These are phyloP conservation scores for Prunella strophiata DNA, from an alignment of 2,797 vertebrate genomes.

Conservation along the genomic window DNA sequence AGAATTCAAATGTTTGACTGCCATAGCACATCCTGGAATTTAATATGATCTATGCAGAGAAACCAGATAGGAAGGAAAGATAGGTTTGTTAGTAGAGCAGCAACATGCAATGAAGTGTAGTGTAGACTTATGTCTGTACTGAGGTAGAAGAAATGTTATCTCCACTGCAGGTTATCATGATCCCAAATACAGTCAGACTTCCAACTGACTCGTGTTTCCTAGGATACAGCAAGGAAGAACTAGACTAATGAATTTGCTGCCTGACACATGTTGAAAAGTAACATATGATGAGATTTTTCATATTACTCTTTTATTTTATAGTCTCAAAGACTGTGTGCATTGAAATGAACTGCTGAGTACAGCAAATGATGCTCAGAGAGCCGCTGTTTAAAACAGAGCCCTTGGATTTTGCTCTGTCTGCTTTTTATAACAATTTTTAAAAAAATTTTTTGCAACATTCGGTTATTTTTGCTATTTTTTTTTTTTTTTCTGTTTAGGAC, in stretches of 20 bases:
- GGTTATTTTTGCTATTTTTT: not conserved
- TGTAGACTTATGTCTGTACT: not conserved
- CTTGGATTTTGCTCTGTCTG: not conserved
- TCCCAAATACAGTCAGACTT: not conserved
- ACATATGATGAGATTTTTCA: not conserved
- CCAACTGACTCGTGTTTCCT: not conserved
- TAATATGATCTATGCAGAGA: not conserved
- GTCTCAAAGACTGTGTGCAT: not conserved
- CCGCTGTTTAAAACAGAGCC: not conserved
- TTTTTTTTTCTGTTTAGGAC: not conserved
- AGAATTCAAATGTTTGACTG: not conserved
- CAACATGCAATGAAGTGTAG: not conserved
- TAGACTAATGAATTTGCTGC: not conserved
- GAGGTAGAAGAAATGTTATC: not conserved
- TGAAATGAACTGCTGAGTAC: conserved; percentile 20
- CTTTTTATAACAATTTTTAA: not conserved
- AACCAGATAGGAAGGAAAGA: not conserved
- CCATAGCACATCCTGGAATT: not conserved
- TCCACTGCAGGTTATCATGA: not conserved
- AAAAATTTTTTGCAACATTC: not conserved
- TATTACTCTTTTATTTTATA: not conserved
- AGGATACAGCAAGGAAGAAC: not conserved
- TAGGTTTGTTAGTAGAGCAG: not conserved
- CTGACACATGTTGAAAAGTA: not conserved
- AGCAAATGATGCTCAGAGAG: not conserved